Percentiles rank a stretch among this genome's conserved stretches.
These are phyloP conservation scores for Oreochromis grahami DNA, from an alignment of 2,797 vertebrate species.

Conservation along the genomic window DNA sequence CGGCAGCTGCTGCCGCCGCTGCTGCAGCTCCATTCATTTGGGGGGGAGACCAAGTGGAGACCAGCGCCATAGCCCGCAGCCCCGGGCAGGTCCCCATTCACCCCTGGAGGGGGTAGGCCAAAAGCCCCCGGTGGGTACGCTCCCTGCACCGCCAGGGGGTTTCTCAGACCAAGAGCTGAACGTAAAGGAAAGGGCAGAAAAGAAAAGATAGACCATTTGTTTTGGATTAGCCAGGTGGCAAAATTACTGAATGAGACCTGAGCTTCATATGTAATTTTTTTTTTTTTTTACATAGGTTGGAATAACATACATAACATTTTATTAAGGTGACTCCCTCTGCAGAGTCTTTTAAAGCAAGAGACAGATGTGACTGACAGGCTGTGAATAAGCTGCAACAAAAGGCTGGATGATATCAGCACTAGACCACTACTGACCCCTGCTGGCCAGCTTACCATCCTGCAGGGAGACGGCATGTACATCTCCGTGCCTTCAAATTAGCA, in stretches of 20 bases:
- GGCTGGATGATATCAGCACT: neutral
- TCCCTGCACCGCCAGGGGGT: constrained; percentile 82
- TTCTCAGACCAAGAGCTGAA: constrained; percentile 84
- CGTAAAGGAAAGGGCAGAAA: neutral
- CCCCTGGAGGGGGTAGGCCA: constrained; percentile 79
- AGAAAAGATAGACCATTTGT: neutral
- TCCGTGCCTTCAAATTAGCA: neutral
- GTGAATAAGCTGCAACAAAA: constrained; percentile 36
- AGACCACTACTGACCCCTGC: constrained; percentile 78
- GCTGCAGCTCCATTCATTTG: constrained; percentile 83
- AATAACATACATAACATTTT: neutral
- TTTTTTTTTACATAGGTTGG: neutral
- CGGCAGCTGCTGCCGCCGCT: constrained; percentile 62
- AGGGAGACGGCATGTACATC: neutral
- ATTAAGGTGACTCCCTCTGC: constrained; percentile 10
- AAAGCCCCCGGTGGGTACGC: constrained; percentile 86
- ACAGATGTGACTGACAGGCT: constrained; percentile 40
- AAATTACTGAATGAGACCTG: neutral
- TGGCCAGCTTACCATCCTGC: constrained; percentile 44
- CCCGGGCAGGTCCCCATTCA: constrained; percentile 84
- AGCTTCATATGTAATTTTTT: neutral
- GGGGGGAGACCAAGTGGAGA: constrained; percentile 82
- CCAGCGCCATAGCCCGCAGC: constrained; percentile 73
- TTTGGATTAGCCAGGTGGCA: constrained; percentile 1
- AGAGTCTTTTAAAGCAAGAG: constrained; percentile 1